Evolutionary conservation across 2,888 invertebrate genomes (phyloP).

Genomic region (Alloplasta piceator): DNA sequence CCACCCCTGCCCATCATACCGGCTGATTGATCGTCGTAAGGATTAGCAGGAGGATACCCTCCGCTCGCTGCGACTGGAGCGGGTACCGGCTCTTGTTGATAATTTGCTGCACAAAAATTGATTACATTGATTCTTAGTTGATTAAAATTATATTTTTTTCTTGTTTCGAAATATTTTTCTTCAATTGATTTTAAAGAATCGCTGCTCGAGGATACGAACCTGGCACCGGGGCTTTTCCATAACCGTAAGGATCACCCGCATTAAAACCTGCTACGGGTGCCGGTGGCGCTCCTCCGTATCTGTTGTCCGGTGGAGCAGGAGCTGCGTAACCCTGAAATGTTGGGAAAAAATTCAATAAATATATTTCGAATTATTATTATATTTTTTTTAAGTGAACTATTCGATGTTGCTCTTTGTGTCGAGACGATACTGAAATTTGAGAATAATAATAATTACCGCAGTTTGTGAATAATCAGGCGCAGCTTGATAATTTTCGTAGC

Average conservation of each 20-base stretch:
- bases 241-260: constrained; percentile 80
- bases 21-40: constrained; percentile 77
- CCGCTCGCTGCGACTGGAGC: constrained; percentile 73
- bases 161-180: no score
- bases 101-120: constrained; percentile 74
- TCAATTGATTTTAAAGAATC: no score
- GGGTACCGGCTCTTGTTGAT: constrained; percentile 79
- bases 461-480: constrained; percentile 81
- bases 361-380: neutral
- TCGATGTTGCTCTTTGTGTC: neutral
- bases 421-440: neutral
- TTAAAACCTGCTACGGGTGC: constrained; percentile 78
- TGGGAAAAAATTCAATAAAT: neutral
- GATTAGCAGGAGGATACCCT: constrained; percentile 77
- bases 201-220: constrained; percentile 69
- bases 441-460: constrained; percentile 72
- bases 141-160: no score
- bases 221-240: constrained; percentile 81
- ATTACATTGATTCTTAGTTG: neutral
- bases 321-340: constrained; percentile 78
- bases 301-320: constrained; percentile 78
- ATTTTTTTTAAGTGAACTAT: neutral
- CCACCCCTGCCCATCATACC: constrained; percentile 77
- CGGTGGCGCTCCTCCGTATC: constrained; percentile 80
- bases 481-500: constrained; percentile 81